Conservation (phyloP, 1,140 invertebrate genomes). For the Rhopalosiphum maidis region DNA sequence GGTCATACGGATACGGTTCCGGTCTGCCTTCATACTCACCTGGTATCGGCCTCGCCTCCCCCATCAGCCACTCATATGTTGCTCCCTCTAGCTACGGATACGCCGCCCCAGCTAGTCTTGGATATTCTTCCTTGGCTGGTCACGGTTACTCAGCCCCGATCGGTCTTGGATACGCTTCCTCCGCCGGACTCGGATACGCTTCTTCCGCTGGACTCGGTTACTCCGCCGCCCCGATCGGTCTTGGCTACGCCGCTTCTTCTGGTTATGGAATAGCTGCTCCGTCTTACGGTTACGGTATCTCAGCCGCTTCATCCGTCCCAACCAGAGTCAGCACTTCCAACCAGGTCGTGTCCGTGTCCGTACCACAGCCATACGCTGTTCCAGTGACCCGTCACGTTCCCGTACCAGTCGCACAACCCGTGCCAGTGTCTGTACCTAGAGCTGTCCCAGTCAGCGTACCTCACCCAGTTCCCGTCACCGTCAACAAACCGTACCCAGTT, state of each 20-base stretch:
- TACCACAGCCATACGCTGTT: slow-evolving; percentile 61
- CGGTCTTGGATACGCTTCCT: neutral
- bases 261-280: slow-evolving; percentile 3
- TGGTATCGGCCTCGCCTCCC: neutral
- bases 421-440: slow-evolving; percentile 73
- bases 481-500: slow-evolving; percentile 74
- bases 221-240: neutral
- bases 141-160: neutral
- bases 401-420: slow-evolving; percentile 74
- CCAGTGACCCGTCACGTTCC: slow-evolving; percentile 75
- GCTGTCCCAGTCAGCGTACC: slow-evolving; percentile 77
- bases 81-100: neutral
- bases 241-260: neutral
- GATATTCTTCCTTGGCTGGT: neutral
- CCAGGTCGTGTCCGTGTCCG: slow-evolving; percentile 20
- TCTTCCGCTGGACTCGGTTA: neutral
- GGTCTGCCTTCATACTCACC: slow-evolving; percentile 19
- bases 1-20: slow-evolving; percentile 1
- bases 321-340: slow-evolving; percentile 48
- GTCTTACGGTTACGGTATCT: neutral
- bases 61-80: neutral
- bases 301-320: neutral
- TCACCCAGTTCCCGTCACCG: slow-evolving; percentile 73
- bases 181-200: neutral
- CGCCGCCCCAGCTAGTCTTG: neutral